Evolutionary conservation across 2,888 invertebrate genomes (phyloP), one percentile per base, ranked within the genome.

Genomic region (Apodemia duryi): DNA sequence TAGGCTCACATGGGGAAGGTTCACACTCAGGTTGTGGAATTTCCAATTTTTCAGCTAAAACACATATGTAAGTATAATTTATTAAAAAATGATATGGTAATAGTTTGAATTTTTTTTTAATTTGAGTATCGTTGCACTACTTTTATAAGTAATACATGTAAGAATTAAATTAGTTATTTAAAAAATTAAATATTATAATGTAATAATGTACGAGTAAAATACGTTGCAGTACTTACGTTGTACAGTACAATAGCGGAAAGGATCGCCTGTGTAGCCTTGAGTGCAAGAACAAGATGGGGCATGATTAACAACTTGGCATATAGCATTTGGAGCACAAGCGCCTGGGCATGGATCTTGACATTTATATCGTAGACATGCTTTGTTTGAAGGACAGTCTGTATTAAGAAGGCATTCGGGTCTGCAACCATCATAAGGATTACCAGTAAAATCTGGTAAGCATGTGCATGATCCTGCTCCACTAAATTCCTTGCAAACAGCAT

Each of bases 301-400:
- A 83, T 95, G 95, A 73, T 95, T 95, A 6, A 95, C 93, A 29
- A 95, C 95, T 85, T 94, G 94, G 77, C 96, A 96, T 43, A 94
- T 84, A 9, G 96, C 95, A 79, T 96, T 96, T 71, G 94, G 93
- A 1, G 95, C 96, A 81, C 96, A 97, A 9, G 95, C 94, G 70
- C 95, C 96, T 4, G 95, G 95, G 76, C 96, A 97, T 57, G 96
- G 96, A 83, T 96, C 95, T 65, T 93, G 85, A 79, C 96, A 96
- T 80, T 95, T 95, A 82, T 94, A 94, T 78, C 94, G 93, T 10
- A 95, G 92, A 77, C 96, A 96, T 29, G 95, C 95, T 75, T 88
- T 93, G 74, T 95, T 94, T 1, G 95, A 92, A 1, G 95, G 91
- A 77, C 96, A 96, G 77, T 96, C 96, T 0, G 95, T 94, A 82